Evolutionary conservation across 2,113 vertebrate species (phyloP).

Genomic region (Acinonyx jubatus): DNA sequence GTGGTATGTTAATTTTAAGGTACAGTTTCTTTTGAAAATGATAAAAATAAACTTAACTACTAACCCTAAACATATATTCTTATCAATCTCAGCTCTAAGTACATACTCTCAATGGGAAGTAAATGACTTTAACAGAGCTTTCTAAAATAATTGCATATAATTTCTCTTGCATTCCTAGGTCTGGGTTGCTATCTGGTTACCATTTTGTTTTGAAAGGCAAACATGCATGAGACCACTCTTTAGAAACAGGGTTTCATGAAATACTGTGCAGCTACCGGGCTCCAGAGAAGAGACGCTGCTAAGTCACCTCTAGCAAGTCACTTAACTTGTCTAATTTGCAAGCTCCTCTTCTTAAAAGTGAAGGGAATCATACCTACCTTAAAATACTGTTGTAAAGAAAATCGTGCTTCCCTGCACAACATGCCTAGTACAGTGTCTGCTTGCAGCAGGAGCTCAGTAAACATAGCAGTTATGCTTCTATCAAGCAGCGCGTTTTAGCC

Average conservation of each 20-base stretch:
- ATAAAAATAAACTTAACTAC: slow-evolving; percentile 81
- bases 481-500: neutral
- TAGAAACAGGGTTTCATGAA: slow-evolving; percentile 28
- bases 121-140: slow-evolving; percentile 71
- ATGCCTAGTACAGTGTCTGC: neutral
- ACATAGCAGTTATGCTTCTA: neutral
- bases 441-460: slow-evolving; percentile 21
- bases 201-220: slow-evolving; percentile 68
- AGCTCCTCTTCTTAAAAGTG: slow-evolving; percentile 39
- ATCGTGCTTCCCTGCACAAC: neutral
- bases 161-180: slow-evolving; percentile 60
- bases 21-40: slow-evolving; percentile 76
- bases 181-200: slow-evolving; percentile 61
- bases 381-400: slow-evolving; percentile 47
- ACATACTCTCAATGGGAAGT: slow-evolving; percentile 61
- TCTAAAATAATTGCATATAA: slow-evolving; percentile 74
- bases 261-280: slow-evolving; percentile 26
- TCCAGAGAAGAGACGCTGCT: slow-evolving; percentile 44
- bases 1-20: slow-evolving; percentile 72
- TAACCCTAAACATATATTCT: slow-evolving; percentile 71
- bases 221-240: slow-evolving; percentile 38
- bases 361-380: slow-evolving; percentile 38
- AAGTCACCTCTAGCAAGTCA: slow-evolving; percentile 42
- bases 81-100: slow-evolving; percentile 79
- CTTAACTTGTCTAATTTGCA: slow-evolving; percentile 51